Evolutionary conservation across 2,888 invertebrate genomes (phyloP).

Genomic region (Nudaria mundana): DNA sequence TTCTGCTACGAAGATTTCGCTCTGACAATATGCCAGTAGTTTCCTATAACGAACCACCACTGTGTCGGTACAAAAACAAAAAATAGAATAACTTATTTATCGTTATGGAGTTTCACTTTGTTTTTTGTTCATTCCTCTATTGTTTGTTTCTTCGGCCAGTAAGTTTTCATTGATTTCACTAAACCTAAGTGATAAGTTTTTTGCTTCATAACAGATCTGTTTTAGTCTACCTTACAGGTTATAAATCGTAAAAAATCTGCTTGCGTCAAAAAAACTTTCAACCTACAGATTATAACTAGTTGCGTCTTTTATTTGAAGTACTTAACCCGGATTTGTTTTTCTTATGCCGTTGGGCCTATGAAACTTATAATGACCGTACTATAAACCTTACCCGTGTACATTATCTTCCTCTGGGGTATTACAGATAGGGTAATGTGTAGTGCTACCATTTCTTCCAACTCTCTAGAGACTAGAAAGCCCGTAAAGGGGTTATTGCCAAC

Average conservation of each 20-base stretch:
- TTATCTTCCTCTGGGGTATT: conserved; percentile 19
- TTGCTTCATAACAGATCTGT: conserved; percentile 13
- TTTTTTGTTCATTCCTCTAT: conserved; percentile 23
- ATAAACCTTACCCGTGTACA: conserved; percentile 25
- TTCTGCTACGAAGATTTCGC: too few relatives aligned
- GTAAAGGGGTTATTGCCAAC: conserved; percentile 17
- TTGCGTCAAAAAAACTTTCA: too few relatives aligned
- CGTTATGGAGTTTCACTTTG: conserved; percentile 23
- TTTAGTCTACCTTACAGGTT: conserved; percentile 6
- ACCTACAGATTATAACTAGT: too few relatives aligned
- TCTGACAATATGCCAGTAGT: neutral
- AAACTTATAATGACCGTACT: conserved; percentile 21
- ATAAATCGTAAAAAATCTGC: too few relatives aligned
- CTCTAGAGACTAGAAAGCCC: conserved; percentile 22
- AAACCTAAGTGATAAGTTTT: conserved; percentile 30
- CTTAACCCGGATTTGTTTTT: neutral
- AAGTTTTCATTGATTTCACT: conserved; percentile 30
- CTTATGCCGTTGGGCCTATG: conserved; percentile 1
- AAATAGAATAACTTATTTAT: conserved; percentile 31
- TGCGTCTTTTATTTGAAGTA: too few relatives aligned
- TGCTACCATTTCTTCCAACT: conserved; percentile 25
- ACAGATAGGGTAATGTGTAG: conserved; percentile 15
- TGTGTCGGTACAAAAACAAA: conserved; percentile 18
- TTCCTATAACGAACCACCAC: too few relatives aligned
- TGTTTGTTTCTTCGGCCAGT: conserved; percentile 25